Evolutionary conservation across 2,797 vertebrate species (phyloP), one percentile per base, ranked within the genome.

Genomic region (Parotocinclus haroldoi): DNA sequence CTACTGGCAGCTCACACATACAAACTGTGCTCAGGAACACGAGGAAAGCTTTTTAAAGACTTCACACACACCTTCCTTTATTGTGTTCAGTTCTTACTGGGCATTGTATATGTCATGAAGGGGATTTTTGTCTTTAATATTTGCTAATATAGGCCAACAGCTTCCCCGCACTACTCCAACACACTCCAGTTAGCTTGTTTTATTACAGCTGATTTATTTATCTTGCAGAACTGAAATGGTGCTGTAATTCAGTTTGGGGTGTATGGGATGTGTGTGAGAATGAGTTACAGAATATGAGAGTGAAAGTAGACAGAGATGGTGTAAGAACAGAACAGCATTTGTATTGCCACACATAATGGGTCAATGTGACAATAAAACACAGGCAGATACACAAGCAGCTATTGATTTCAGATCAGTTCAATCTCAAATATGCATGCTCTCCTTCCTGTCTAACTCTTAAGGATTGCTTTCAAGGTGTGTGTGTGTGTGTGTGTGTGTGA

Each of bases 291-390:
- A 18, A 36, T 27, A 52, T 36, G 50, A 42, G 16, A 54, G 52
- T 10, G 39, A n/a, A 58, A n/a, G n/a, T n/a, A 63, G 59, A 9
- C 68, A 54, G 63, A 53, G 49, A 66, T 70, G 71, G 76, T 82
- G 83, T 75, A 84, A 83, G 78, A 86, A 77, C 71, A 27, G 27
- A 64, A 65, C 62, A 71, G 69, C 65, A 68, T 80, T 79, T 81
- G 82, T 79, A 82, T 77, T 79, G 77, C 84, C 69, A 77, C 78
- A 83, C 82, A 87, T 87, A 87, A 87, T 86, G 83, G 84, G 80
- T 79, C 83, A 84, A 86, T 84, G 84, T 87, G 87, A 87, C 85
- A 76, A 85, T 85, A 82, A 74, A 81, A 84, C 84, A 85, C 61
- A 75, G 81, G 80, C 68, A 72, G 50, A 65, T 87, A 84, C 84